phyloP scores from a whole-genome alignment of 2,113 vertebrate genomes.

The Malurus alboscapulatus region DNA sequence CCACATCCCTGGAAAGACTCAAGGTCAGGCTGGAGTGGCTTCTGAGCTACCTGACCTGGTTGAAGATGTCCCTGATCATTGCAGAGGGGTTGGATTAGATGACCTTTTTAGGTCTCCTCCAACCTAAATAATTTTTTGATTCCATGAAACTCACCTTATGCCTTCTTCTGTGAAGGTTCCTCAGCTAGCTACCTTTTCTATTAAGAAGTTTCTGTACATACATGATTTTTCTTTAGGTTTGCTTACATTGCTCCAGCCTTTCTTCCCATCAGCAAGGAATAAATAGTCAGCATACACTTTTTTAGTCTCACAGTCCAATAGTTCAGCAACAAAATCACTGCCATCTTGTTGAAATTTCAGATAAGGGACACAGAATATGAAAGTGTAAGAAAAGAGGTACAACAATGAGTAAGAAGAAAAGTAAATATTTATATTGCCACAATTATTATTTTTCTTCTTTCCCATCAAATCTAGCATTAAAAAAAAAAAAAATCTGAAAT shows the following conservation, averaged over 20 bases:
- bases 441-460: not conserved
- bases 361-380: not conserved
- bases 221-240: not conserved
- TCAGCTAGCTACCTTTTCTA: not conserved
- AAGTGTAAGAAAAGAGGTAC: not conserved
- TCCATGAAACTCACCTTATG: not conserved
- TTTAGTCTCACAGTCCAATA: not conserved
- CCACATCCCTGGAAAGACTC: not conserved
- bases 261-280: not conserved
- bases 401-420: not conserved
- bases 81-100: not conserved
- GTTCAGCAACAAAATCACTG: not conserved
- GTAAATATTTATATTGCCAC: not conserved
- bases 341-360: not conserved
- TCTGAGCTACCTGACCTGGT: not conserved
- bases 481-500: not conserved
- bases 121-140: not conserved
- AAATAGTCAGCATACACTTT: not conserved
- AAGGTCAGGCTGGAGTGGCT: not conserved
- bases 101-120: not conserved
- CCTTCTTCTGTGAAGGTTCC: not conserved
- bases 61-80: not conserved
- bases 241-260: not conserved
- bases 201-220: not conserved
- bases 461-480: rapidly evolving